phyloP scores from a whole-genome alignment of 2,888 invertebrate species.

The Nephrotoma guestfalica region DNA sequence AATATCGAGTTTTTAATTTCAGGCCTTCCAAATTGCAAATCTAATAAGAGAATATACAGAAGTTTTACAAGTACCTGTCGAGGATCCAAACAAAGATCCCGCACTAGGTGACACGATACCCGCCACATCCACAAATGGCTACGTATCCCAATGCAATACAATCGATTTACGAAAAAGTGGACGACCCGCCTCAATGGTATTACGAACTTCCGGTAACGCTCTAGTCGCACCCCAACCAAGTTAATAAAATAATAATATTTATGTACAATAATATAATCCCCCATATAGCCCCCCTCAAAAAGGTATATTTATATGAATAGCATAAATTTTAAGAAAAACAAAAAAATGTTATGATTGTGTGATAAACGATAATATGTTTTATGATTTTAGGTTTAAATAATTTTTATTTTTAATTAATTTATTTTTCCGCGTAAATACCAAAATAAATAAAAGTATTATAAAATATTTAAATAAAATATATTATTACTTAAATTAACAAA shows the following conservation, averaged over 20 bases:
- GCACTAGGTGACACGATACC: conserved; percentile 11
- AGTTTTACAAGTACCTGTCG: conserved; percentile 35
- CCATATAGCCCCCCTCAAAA: neutral
- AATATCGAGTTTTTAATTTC: conserved; percentile 14
- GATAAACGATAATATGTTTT: neutral
- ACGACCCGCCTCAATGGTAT: conserved; percentile 16
- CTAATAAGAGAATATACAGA: conserved; percentile 79
- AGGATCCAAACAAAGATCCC: conserved; percentile 14
- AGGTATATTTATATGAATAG: neutral
- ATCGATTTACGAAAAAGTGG: conserved; percentile 14
- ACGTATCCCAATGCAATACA: conserved; percentile 7
- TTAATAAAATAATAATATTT: conserved; percentile 13
- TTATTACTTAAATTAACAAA: neutral
- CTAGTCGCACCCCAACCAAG: conserved; percentile 19
- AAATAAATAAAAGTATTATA: neutral
- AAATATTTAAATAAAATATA: neutral
- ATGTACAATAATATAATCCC: neutral
- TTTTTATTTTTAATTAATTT: neutral
- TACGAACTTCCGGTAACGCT: conserved; percentile 17
- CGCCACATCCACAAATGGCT: conserved; percentile 7
- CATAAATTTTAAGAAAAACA: neutral
- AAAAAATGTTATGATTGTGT: neutral
- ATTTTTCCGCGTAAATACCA: neutral
- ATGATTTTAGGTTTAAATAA: neutral
- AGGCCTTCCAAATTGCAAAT: conserved; percentile 89